These are phyloP conservation scores for Megaceryle maxima DNA, from an alignment of 2,113 vertebrate genomes.

Conservation along the genomic window DNA sequence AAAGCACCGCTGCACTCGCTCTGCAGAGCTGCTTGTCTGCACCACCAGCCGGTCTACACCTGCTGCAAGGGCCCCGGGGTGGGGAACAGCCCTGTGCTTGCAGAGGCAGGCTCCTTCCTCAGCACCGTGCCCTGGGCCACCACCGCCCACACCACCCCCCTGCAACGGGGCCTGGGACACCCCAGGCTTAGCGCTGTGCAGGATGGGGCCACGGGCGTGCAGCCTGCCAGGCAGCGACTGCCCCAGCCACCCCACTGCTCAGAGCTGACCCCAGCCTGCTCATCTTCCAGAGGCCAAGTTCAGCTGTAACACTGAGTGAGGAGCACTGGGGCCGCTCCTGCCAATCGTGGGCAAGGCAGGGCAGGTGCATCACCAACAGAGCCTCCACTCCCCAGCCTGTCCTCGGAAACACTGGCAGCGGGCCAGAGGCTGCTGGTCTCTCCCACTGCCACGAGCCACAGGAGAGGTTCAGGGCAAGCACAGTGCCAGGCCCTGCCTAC, in stretches of 20 bases:
- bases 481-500: not conserved
- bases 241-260: not conserved
- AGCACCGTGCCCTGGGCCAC: fast-evolving
- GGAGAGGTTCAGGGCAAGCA: not conserved
- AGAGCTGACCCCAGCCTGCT: not conserved
- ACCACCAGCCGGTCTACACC: not conserved
- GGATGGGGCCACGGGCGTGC: not conserved
- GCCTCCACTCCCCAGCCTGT: not conserved
- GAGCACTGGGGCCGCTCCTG: not conserved
- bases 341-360: not conserved
- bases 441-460: fast-evolving
- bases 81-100: fast-evolving
- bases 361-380: not conserved
- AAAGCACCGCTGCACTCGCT: not conserved
- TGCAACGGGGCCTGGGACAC: not conserved
- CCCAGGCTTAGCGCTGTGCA: not conserved
- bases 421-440: not conserved
- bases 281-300: not conserved
- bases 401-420: not conserved
- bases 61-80: fast-evolving
- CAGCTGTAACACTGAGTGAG: not conserved
- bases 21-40: not conserved
- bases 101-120: not conserved
- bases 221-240: not conserved
- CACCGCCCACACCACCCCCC: not conserved